Conservation (phyloP, 2,797 vertebrate species). For the Tenualosa ilisha region DNA sequence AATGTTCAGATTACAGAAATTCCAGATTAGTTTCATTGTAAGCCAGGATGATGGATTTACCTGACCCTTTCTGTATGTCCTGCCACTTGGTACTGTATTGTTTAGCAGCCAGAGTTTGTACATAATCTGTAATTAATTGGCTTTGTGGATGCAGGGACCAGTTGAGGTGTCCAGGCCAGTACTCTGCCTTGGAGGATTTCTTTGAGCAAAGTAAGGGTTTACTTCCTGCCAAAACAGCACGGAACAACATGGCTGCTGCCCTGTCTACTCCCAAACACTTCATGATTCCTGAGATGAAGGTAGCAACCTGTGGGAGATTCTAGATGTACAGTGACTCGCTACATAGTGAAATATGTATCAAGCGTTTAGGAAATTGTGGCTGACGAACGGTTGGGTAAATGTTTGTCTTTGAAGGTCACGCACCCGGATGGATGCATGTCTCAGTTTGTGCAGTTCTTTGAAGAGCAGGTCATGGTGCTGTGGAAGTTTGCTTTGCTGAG, state of each 20-base stretch:
- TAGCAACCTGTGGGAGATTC: conserved; percentile 42
- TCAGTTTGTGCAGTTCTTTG: conserved; percentile 96
- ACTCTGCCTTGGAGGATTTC: conserved; percentile 88
- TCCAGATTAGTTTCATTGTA: neutral
- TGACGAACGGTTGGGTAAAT: neutral
- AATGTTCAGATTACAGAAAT: neutral
- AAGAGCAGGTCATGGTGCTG: conserved; percentile 92
- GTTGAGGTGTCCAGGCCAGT: conserved; percentile 88
- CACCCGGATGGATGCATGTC: conserved; percentile 97
- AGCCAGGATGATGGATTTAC: neutral
- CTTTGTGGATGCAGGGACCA: conserved; percentile 77
- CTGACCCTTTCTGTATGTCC: neutral
- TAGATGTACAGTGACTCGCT: neutral
- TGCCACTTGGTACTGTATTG: neutral
- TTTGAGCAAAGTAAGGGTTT: conserved; percentile 91
- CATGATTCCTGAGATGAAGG: conserved; percentile 98
- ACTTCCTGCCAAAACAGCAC: conserved; percentile 70
- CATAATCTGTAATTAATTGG: neutral
- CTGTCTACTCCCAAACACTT: conserved; percentile 84
- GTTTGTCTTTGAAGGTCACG: conserved; percentile 80
- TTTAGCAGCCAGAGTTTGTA: neutral
- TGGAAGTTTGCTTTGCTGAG: conserved; percentile 94
- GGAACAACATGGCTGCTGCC: conserved; percentile 74
- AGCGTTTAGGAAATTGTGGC: neutral
- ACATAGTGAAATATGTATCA: neutral